Evolutionary conservation across 2,888 invertebrate genomes (phyloP), one percentile per base, ranked within the genome.

Genomic region (Lepas anatifera): DNA sequence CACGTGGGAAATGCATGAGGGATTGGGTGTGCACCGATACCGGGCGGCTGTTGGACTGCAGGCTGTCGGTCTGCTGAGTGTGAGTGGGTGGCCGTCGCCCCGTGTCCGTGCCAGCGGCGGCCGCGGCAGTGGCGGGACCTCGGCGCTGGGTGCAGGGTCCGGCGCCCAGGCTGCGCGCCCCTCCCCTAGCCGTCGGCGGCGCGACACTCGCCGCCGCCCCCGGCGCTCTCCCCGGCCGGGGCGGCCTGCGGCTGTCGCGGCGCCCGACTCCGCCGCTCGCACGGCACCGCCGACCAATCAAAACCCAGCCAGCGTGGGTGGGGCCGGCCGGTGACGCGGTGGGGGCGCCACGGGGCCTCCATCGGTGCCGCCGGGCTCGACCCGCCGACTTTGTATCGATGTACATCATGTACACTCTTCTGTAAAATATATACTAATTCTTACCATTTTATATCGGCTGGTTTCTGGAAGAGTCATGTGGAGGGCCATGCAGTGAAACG

Each of bases 361-460:
- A n/a, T n/a, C n/a, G 52, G 52, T 32, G 58, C 32, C 32, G 27
- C 58, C 16, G 27, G 13, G 52, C 13, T 16, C 52, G 52, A 2
- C 16, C 29, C 4, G 52, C 13, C 29, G 52, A 58, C 58, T 58
- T 58, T 58, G 58, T 58, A 58, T 58, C 32, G 58, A 58, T 58
- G 58, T 58, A 58, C 58, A 58, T 58, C 58, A 32, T 27, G 58
- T 58, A 58, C 58, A 58, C 58, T 52, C 58, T 58, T 13, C 58
- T 58, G 58, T 58, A 58, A 58, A 58, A 58, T 58, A 58, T 58
- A 58, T 58, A 58, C 58, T 58, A 58, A 58, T 58, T 58, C 58
- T 58, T 58, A 58, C 58, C 58, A 58, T 58, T 58, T 58, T 58
- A 58, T 58, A 58, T 58, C 58, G n/a, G n/a, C 58, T 58, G 32